Evolutionary conservation across 2,113 vertebrate genomes (phyloP).

Genomic region (Lates calcarifer): DNA sequence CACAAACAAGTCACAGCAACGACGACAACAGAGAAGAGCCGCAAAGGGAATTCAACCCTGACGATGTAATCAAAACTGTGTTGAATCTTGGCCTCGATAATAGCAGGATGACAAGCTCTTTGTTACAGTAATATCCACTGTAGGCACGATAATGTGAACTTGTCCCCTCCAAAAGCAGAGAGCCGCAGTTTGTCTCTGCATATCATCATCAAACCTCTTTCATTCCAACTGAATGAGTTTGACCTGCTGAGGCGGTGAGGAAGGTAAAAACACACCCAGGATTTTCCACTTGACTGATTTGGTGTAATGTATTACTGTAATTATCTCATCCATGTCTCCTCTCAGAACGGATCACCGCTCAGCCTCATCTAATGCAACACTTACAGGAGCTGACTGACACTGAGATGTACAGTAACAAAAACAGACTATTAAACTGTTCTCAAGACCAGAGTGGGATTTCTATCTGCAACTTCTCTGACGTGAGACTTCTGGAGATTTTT

Average conservation of each 20-base stretch:
- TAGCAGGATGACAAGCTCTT: background rate
- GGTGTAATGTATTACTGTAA: constrained; percentile 50
- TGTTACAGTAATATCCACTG: background rate
- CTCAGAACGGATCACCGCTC: constrained; percentile 52
- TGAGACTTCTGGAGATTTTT: background rate
- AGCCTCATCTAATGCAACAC: constrained; percentile 17
- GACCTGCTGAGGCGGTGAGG: constrained; percentile 8
- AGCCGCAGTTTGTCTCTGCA: background rate
- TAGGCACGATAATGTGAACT: constrained; percentile 9
- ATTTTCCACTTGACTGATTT: constrained; percentile 27
- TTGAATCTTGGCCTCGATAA: constrained; percentile 21
- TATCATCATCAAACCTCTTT: constrained; percentile 22
- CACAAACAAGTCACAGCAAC: background rate
- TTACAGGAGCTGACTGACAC: background rate
- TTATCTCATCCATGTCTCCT: constrained; percentile 51
- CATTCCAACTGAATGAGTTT: constrained; percentile 17
- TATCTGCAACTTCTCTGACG: background rate
- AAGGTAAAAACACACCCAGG: background rate
- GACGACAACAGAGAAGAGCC: background rate
- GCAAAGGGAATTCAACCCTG: background rate
- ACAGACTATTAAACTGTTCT: constrained; percentile 16
- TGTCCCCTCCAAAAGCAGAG: background rate
- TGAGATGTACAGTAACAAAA: background rate
- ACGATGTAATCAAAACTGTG: background rate
- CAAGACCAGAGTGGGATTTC: background rate